These are phyloP conservation scores for Saccostrea cuccullata DNA, from an alignment of 1,140 invertebrate species.

Conservation along the genomic window DNA sequence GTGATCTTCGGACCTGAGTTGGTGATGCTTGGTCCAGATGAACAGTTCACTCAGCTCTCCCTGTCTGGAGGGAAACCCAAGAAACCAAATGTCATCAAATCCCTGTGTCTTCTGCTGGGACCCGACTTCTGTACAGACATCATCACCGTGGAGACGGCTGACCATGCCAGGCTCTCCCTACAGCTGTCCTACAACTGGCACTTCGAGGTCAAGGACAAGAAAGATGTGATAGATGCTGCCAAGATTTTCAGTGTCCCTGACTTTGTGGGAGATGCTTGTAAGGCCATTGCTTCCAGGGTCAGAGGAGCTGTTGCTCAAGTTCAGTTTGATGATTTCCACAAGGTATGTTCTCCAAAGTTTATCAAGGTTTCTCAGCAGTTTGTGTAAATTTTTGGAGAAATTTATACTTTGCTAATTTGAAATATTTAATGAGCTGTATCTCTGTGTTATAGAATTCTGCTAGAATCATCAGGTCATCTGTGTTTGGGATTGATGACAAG, in stretches of 20 bases:
- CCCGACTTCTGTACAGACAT: constrained; percentile 82
- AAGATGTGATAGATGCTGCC: constrained; percentile 69
- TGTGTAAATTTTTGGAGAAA: background rate
- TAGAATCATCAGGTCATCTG: constrained; percentile 79
- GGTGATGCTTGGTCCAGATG: constrained; percentile 82
- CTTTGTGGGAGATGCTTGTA: constrained; percentile 81
- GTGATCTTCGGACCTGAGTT: constrained; percentile 82
- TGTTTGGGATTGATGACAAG: constrained; percentile 81
- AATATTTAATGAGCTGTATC: background rate
- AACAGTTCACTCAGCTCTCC: constrained; percentile 81
- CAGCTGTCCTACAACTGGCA: constrained; percentile 82
- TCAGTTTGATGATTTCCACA: constrained; percentile 82
- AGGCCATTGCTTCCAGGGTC: constrained; percentile 81
- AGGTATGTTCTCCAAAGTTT: constrained; percentile 68
- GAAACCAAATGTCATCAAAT: constrained; percentile 80
- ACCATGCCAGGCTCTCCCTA: constrained; percentile 80
- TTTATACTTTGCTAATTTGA: background rate
- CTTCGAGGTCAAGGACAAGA: constrained; percentile 77
- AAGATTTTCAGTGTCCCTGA: constrained; percentile 81
- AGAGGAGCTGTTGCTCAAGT: constrained; percentile 80
- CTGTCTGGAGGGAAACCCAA: constrained; percentile 81
- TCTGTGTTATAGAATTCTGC: constrained; percentile 78
- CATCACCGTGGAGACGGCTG: constrained; percentile 81
- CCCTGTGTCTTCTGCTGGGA: constrained; percentile 80
- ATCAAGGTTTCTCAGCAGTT: background rate